Conservation (phyloP, 2,888 invertebrate species). For the Agonopterix arenella region DNA sequence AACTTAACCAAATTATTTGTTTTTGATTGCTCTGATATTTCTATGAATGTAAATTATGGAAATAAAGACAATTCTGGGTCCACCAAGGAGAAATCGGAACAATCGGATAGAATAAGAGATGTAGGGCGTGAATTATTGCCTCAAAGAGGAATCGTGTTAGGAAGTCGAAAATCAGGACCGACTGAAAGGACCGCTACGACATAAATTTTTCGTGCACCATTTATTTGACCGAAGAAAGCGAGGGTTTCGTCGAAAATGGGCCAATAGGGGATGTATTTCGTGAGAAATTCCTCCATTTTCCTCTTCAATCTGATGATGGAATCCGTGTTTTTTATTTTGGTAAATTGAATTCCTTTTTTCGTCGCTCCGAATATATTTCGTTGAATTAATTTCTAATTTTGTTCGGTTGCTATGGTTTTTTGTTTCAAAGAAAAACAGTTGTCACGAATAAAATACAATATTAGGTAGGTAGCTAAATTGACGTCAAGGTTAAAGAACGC, state of each 20-base stretch:
- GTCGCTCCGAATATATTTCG: background rate
- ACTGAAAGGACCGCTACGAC: slow-evolving; percentile 37
- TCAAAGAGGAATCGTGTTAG: slow-evolving; percentile 6
- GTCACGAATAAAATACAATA: no score
- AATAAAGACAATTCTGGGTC: background rate
- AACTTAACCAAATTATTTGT: no score
- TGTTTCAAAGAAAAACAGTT: no score
- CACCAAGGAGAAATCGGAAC: background rate
- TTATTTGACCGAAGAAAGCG: slow-evolving; percentile 53
- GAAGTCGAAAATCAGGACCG: slow-evolving; percentile 14
- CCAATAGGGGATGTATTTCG: slow-evolving; percentile 28
- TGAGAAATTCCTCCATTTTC: slow-evolving; percentile 19
- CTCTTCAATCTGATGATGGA: slow-evolving; percentile 12
- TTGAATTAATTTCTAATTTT: background rate
- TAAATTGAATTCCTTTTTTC: slow-evolving; percentile 14
- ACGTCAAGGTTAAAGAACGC: slow-evolving; percentile 12
- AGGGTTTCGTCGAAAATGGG: slow-evolving; percentile 38
- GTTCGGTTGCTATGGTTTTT: no score
- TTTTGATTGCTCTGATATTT: no score
- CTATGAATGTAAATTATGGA: background rate
- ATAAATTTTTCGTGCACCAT: slow-evolving; percentile 66
- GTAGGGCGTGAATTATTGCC: slow-evolving; percentile 5
- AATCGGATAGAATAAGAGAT: slow-evolving; percentile 2
- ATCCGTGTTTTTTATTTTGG: slow-evolving; percentile 13
- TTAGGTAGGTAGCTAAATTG: no score